A percentile compares a stretch with the other conserved stretches of the same genome.
Evolutionary conservation across 2,888 invertebrate species (phyloP).

Genomic region (Phaonia tiefii): DNA sequence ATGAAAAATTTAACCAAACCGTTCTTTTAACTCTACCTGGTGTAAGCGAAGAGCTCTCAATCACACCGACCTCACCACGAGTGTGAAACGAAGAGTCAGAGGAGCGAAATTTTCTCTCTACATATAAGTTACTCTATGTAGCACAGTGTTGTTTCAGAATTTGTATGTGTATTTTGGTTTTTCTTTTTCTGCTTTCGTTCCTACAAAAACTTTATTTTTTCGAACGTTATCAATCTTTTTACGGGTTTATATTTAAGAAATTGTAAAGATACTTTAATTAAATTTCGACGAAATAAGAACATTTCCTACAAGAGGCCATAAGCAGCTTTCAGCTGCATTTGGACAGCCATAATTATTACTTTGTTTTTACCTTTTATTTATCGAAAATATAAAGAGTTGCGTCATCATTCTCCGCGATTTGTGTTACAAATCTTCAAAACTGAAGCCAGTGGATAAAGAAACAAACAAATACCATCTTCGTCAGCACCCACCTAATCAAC

Average conservation of each 20-base stretch:
- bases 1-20: no score
- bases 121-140: no score
- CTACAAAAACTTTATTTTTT: conserved; percentile 26
- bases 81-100: no score
- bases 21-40: no score
- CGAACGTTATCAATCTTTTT: conserved; percentile 27
- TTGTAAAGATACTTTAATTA: conserved; percentile 16
- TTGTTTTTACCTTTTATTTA: not conserved
- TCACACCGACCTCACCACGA: no score
- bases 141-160: conserved; percentile 1
- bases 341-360: not conserved
- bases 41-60: no score
- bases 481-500: not conserved
- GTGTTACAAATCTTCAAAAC: conserved; percentile 6
- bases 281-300: conserved; percentile 16
- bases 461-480: not conserved
- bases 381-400: conserved; percentile 27
- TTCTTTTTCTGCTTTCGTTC: conserved; percentile 27
- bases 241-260: not conserved
- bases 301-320: not conserved
- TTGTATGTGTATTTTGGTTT: conserved; percentile 36
- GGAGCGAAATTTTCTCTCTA: no score
- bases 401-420: conserved; percentile 26
- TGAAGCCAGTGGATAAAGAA: not conserved
- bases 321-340: conserved; percentile 23